A percentile compares a stretch with the other conserved stretches of the same genome.
These are phyloP conservation scores for Sphaerodactylus townsendi DNA, from an alignment of 2,113 vertebrate genomes.

Conservation along the genomic window DNA sequence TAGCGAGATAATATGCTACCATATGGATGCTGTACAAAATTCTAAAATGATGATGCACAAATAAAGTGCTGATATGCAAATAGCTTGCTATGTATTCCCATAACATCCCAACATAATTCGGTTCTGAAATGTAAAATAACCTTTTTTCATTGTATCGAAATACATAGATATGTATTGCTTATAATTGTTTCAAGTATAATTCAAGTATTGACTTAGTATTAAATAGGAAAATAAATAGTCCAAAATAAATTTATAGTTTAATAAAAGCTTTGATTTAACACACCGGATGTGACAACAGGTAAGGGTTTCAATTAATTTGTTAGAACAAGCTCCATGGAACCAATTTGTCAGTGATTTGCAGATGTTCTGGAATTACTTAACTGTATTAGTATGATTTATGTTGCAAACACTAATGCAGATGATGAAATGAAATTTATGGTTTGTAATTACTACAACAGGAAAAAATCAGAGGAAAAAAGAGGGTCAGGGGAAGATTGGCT, in stretches of 20 bases:
- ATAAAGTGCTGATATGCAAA: not conserved
- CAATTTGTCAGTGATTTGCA: constrained; percentile 64
- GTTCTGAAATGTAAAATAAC: not conserved
- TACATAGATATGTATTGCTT: not conserved
- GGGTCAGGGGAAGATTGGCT: constrained; percentile 39
- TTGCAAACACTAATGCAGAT: constrained; percentile 60
- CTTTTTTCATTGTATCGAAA: constrained; percentile 21
- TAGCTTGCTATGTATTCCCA: not conserved
- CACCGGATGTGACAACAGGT: constrained; percentile 48
- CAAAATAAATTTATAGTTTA: constrained; percentile 14
- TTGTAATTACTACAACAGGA: constrained; percentile 53
- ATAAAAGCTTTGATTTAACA: constrained; percentile 38
- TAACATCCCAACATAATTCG: not conserved
- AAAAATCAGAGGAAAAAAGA: constrained; percentile 14
- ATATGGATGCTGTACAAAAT: not conserved
- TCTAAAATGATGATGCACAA: not conserved
- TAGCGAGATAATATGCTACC: not conserved
- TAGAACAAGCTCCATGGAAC: constrained; percentile 59
- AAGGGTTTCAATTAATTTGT: constrained; percentile 62
- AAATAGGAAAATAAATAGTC: constrained; percentile 27
- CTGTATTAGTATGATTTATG: constrained; percentile 63
- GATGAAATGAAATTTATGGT: constrained; percentile 61
- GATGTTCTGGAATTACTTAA: constrained; percentile 58
- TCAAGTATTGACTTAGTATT: constrained; percentile 10
- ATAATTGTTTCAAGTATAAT: not conserved